phyloP scores from a whole-genome alignment of 2,888 invertebrate genomes.

The Stenurella melanura region DNA sequence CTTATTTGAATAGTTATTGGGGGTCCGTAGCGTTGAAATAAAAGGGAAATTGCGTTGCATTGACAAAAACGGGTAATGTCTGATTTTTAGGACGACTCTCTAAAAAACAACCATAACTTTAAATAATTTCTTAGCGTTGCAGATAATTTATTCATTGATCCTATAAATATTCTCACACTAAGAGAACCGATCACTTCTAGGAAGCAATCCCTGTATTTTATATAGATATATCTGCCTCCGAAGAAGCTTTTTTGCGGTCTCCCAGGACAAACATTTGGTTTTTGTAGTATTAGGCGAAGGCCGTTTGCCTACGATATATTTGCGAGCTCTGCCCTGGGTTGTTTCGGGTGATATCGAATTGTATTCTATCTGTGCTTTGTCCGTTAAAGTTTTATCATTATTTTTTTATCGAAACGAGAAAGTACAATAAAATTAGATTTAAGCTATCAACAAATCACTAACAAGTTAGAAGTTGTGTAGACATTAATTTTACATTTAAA shows the following conservation, averaged over 20 bases:
- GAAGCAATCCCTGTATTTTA: not conserved
- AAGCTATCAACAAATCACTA: too few relatives aligned
- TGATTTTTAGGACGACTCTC: too few relatives aligned
- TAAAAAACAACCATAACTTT: too few relatives aligned
- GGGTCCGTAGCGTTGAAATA: too few relatives aligned
- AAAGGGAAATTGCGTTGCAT: too few relatives aligned
- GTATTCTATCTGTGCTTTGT: not conserved
- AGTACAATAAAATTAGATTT: too few relatives aligned
- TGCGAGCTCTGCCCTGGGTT: not conserved
- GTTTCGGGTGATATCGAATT: not conserved
- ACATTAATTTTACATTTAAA: too few relatives aligned
- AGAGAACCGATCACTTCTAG: not conserved
- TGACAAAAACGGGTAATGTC: too few relatives aligned
- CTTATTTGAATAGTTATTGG: too few relatives aligned
- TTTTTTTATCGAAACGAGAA: not conserved
- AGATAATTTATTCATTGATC: not conserved
- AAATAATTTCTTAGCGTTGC: not conserved
- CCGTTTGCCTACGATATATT: not conserved
- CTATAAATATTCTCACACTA: not conserved
- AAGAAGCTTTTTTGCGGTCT: not conserved
- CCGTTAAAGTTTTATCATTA: constrained; percentile 5
- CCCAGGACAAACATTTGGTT: constrained; percentile 3
- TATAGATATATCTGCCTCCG: not conserved
- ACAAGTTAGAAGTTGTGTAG: too few relatives aligned
- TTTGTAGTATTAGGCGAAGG: not conserved